Base-by-base conservation (phyloP, 2,888 invertebrate genomes). In the Petrolisthes cinctipes region DNA sequence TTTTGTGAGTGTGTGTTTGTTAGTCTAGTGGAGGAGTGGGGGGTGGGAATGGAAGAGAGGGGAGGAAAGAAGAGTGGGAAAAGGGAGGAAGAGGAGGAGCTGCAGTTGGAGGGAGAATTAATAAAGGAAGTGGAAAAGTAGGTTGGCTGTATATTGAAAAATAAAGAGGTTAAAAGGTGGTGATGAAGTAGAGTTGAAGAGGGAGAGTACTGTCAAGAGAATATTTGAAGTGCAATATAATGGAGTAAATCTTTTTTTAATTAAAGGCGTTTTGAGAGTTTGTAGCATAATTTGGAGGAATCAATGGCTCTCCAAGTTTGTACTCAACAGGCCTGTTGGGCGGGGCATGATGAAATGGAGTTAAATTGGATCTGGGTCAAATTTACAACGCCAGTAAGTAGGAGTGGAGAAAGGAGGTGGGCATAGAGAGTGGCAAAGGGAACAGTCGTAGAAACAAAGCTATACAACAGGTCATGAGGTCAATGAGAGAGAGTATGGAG, bases 1-100 rank as follows among this genome's bases (percentile, higher is more conserved):
- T 82, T 82, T 82, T 82, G 68, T 82, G 82, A 82, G 82, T 71
- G 82, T 82, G 82, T 82, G 82, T 82, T 82, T 82, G 73, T 82
- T 82, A 37, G 82, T 82, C 7, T 73, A 82, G 54, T 53, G 54
- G 82, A 71, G 82, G 82, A 53, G 71, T 51, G 71, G 73, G 82
- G 23, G 14, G 56, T 20, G 54, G 53, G 53, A 51, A 20, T n/a
- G 57, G 80, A 61, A 17, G 61, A 17, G 17, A 61, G 17, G 57
- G 57, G 54, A 79, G 54, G 7, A 7, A 54, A 57, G 20, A 56
- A 56, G 78, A 23, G 9, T 17, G 17, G 61, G 17, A 61, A 61
- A 61, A 61, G 61, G 61, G 61, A 61, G 17, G 61, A 17, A 61
- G 61, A 17, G 61, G 17, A 17, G 61, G 11, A 61, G 61, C 1